phyloP scores from a whole-genome alignment of 2,888 invertebrate genomes.

The Lissocephala sabroskyi region DNA sequence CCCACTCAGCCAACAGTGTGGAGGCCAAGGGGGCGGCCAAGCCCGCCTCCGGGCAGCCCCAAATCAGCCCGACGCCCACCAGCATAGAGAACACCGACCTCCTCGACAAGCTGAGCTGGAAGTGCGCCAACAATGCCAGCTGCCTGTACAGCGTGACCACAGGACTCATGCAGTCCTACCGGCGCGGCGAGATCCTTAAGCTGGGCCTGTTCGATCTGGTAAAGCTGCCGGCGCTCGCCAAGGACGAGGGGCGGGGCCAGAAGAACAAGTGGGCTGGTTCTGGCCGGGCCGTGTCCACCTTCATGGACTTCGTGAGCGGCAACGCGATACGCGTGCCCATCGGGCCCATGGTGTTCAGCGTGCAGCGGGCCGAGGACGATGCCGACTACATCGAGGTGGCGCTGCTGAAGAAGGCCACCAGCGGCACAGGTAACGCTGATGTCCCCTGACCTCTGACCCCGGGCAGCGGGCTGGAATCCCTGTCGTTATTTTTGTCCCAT shows the following conservation, averaged over 20 bases:
- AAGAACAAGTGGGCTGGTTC: slow-evolving; percentile 50
- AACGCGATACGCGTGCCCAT: slow-evolving; percentile 70
- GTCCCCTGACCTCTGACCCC: too few species aligned
- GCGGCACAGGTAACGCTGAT: slow-evolving; percentile 58
- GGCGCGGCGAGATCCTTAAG: slow-evolving; percentile 74
- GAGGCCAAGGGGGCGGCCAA: slow-evolving; percentile 10
- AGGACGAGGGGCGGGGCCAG: slow-evolving; percentile 30
- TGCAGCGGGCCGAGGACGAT: slow-evolving; percentile 70
- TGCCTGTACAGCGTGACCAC: slow-evolving; percentile 75
- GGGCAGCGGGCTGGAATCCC: not conserved
- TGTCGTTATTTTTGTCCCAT: slow-evolving; percentile 45
- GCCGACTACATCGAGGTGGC: slow-evolving; percentile 70
- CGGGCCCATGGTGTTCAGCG: slow-evolving; percentile 71
- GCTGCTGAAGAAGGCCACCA: slow-evolving; percentile 63
- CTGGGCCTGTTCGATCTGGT: slow-evolving; percentile 76
- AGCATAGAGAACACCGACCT: slow-evolving; percentile 56
- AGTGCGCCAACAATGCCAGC: slow-evolving; percentile 77
- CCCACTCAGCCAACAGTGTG: slow-evolving; percentile 28
- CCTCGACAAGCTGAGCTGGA: slow-evolving; percentile 69
- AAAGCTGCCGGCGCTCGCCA: slow-evolving; percentile 68
- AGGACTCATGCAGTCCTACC: slow-evolving; percentile 74
- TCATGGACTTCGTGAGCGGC: slow-evolving; percentile 68
- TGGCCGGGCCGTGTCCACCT: slow-evolving; percentile 62
- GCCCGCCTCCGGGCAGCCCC: too few species aligned
- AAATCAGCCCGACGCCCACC: not conserved